Conservation (phyloP, 1,140 invertebrate species). For the Akabosia matsudoensis region DNA sequence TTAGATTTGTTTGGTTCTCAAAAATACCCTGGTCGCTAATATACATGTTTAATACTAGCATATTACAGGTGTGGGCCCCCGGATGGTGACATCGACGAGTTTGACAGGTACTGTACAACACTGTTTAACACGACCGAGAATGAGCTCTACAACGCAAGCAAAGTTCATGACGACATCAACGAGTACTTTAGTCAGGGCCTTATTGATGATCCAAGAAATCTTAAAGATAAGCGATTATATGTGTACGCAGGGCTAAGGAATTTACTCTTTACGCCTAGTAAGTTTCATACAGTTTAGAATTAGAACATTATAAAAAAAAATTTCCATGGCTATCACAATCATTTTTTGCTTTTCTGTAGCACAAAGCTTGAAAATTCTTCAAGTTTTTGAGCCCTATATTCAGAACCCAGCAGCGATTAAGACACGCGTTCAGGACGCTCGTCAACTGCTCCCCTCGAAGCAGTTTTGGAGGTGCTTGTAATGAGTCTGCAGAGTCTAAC, state of each 20-base stretch:
- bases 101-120: neutral
- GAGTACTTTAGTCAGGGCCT: neutral
- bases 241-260: constrained; percentile 17
- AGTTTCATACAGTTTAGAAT: too few species aligned
- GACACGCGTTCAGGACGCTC: constrained; percentile 4
- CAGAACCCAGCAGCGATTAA: neutral
- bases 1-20: neutral
- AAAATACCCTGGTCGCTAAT: neutral
- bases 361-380: constrained; percentile 10
- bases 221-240: neutral
- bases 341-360: too few species aligned
- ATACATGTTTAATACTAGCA: neutral
- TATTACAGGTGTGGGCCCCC: constrained; percentile 3
- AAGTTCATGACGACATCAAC: constrained; percentile 7
- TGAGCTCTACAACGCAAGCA: neutral
- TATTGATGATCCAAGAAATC: constrained; percentile 15
- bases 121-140: constrained; percentile 5
- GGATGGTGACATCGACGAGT: constrained; percentile 13
- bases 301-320: too few species aligned
- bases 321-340: too few species aligned
- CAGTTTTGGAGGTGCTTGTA: constrained; percentile 4
- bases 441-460: neutral
- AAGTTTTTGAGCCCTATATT: constrained; percentile 22
- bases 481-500: neutral
- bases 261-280: constrained; percentile 9